Percentiles rank a stretch among this genome's conserved stretches.
Conservation (phyloP, 1,140 invertebrate species). For the Dysdera silvatica region DNA sequence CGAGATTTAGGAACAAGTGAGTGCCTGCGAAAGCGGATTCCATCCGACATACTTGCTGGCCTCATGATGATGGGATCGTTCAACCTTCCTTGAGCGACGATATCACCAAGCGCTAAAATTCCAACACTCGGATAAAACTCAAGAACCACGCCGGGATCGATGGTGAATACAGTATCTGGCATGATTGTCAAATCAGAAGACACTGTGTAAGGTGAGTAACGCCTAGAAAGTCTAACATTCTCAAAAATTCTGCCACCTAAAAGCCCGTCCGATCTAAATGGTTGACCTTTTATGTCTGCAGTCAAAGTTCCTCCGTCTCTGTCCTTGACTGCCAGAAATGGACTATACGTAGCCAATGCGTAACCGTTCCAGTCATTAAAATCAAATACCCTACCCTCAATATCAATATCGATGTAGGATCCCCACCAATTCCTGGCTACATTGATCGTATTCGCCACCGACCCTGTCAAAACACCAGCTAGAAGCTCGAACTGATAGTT, state of each 20-base stretch:
- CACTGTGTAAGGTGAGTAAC: constrained; percentile 69
- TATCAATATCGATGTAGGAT: constrained; percentile 57
- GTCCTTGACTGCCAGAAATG: constrained; percentile 57
- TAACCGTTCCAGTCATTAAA: constrained; percentile 99
- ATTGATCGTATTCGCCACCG: constrained; percentile 76
- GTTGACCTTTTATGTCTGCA: constrained; percentile 5
- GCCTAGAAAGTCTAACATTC: constrained; percentile 59
- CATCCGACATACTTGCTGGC: constrained; percentile 47
- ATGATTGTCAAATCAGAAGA: constrained; percentile 90
- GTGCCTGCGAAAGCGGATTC: constrained; percentile 1
- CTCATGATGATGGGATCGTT: constrained; percentile 75
- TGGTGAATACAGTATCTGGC: constrained; percentile 74
- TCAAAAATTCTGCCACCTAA: constrained; percentile 75
- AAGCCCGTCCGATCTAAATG: constrained; percentile 47
- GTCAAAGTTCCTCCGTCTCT: constrained; percentile 34
- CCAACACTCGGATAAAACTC: constrained; percentile 92
- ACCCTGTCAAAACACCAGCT: constrained; percentile 80
- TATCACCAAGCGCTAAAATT: constrained; percentile 84
- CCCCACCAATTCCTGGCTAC: constrained; percentile 97
- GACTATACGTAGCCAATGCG: constrained; percentile 79
- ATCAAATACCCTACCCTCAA: constrained; percentile 86
- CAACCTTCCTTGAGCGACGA: constrained; percentile 72
- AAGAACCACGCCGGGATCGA: constrained; percentile 80
- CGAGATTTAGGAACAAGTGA: constrained; percentile 30
- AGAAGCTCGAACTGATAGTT: constrained; percentile 81